phyloP scores from a whole-genome alignment of 2,888 invertebrate species.

The Pedicia rivosa region DNA sequence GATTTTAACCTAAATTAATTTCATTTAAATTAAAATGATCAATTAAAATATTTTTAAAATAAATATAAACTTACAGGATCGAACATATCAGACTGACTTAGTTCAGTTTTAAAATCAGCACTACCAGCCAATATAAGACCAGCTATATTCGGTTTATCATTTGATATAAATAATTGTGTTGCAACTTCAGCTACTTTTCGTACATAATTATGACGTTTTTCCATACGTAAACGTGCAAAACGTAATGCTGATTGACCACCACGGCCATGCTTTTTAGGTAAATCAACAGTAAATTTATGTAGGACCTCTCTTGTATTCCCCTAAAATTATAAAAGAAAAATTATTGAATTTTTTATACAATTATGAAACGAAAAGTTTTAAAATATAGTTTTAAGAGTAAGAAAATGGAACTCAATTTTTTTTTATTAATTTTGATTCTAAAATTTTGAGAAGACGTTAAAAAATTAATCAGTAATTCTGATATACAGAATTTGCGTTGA shows the following conservation, averaged over 20 bases:
- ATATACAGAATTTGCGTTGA: too few species aligned
- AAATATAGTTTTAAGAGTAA: neutral
- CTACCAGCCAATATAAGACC: conserved; percentile 97
- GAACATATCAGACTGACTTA: conserved; percentile 99
- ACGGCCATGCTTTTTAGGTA: conserved; percentile 99
- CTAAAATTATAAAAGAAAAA: conserved; percentile 7
- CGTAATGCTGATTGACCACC: conserved; percentile 99
- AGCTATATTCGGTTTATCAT: conserved; percentile 94
- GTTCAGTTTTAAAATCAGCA: conserved; percentile 98
- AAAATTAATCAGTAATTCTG: too few species aligned
- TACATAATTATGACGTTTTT: conserved; percentile 98
- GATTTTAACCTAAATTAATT: too few species aligned
- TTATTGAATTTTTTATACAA: neutral
- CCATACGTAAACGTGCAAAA: conserved; percentile 98
- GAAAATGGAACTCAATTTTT: neutral
- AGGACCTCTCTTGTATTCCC: conserved; percentile 31
- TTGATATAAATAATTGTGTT: conserved; percentile 91
- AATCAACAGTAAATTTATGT: conserved; percentile 55
- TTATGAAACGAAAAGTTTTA: too few species aligned
- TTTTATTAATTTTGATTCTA: neutral
- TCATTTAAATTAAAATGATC: too few species aligned
- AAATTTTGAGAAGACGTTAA: neutral
- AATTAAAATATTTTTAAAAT: conserved; percentile 4
- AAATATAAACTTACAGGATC: conserved; percentile 64
- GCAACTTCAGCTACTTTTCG: conserved; percentile 96